Conservation (phyloP, 2,888 invertebrate species). For the Epirrita christyi region DNA sequence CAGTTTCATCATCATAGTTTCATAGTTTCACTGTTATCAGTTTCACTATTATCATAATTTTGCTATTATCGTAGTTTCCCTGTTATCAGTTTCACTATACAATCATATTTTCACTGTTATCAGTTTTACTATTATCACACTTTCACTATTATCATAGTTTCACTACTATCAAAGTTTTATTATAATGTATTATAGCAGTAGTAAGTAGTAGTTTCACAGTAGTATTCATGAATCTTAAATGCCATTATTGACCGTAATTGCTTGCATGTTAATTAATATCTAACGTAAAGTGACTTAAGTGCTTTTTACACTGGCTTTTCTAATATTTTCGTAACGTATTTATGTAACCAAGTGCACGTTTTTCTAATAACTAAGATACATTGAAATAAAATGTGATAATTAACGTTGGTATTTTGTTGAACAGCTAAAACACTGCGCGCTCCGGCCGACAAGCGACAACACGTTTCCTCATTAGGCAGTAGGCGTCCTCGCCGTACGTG, state of each 20-base stretch:
- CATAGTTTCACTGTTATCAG: too few species aligned
- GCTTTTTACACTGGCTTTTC: neutral
- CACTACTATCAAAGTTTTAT: too few species aligned
- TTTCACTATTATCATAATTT: too few species aligned
- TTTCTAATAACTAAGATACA: neutral
- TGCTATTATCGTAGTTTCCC: too few species aligned
- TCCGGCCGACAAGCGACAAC: slow-evolving; percentile 83
- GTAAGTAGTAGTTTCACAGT: too few species aligned
- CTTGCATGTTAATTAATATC: neutral
- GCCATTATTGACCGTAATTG: neutral
- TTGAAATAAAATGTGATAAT: neutral
- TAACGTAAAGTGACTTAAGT: neutral
- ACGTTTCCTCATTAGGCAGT: slow-evolving; percentile 30
- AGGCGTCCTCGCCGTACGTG: slow-evolving; percentile 59
- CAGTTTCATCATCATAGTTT: too few species aligned
- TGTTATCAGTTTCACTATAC: too few species aligned
- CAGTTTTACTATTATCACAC: too few species aligned
- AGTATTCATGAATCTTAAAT: neutral
- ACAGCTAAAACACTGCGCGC: slow-evolving; percentile 40
- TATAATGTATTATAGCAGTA: too few species aligned
- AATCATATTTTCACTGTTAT: too few species aligned
- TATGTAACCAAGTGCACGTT: neutral
- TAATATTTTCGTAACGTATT: neutral
- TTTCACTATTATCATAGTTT: too few species aligned
- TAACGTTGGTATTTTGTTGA: slow-evolving; percentile 22